These are phyloP conservation scores for Xestia ashworthii DNA, from an alignment of 2,888 invertebrate genomes.

Conservation along the genomic window DNA sequence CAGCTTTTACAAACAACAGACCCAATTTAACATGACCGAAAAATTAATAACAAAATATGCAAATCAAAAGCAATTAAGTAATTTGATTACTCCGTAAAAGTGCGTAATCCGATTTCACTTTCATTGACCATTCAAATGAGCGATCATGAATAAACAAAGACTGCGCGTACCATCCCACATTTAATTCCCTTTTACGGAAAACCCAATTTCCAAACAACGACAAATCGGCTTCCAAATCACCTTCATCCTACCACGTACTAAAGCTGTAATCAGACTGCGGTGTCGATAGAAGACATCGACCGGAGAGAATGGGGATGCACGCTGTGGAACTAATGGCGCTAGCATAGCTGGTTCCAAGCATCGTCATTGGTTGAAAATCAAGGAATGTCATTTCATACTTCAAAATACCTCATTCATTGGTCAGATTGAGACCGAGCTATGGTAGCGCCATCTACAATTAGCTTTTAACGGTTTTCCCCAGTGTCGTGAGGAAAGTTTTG, in stretches of 20 bases:
- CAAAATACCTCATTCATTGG: too few relatives aligned
- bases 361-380: too few relatives aligned
- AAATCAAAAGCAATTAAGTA: constrained; percentile 32
- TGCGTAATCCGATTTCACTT: constrained; percentile 43
- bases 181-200: constrained; percentile 29
- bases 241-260: constrained; percentile 22
- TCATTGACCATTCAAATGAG: constrained; percentile 26
- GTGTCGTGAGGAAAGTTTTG: too few relatives aligned
- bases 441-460: too few relatives aligned
- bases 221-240: constrained; percentile 9
- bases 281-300: neutral
- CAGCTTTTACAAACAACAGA: neutral
- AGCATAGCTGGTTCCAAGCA: too few relatives aligned
- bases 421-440: too few relatives aligned
- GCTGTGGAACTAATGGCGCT: too few relatives aligned
- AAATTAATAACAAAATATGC: constrained; percentile 4
- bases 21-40: neutral
- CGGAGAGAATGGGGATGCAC: too few relatives aligned
- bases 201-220: constrained; percentile 21
- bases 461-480: too few relatives aligned
- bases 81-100: constrained; percentile 12
- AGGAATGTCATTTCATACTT: too few relatives aligned
- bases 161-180: neutral
- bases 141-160: constrained; percentile 30
- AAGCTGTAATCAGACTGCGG: constrained; percentile 16